Evolutionary conservation across 2,888 invertebrate species (phyloP).

Genomic region (Hyles lineata): DNA sequence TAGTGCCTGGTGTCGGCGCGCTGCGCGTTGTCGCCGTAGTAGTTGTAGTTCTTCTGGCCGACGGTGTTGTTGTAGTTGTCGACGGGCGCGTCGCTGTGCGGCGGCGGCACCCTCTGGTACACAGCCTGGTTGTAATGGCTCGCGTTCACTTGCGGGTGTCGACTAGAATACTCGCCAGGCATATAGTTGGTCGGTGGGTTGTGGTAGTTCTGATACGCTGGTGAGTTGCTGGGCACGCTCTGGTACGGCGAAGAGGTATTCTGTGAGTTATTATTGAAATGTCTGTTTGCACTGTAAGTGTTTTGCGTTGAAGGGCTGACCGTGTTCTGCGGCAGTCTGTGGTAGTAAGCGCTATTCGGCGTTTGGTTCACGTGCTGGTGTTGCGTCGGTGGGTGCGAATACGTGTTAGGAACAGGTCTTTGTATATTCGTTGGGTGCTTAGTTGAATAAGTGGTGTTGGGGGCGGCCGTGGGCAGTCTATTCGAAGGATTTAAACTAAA

Average conservation of each 20-base stretch:
- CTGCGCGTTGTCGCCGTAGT: constrained; percentile 65
- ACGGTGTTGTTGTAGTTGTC: constrained; percentile 72
- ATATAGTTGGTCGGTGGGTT: constrained; percentile 81
- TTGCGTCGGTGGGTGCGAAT: constrained; percentile 71
- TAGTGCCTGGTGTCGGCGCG: constrained; percentile 65
- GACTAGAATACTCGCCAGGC: constrained; percentile 81
- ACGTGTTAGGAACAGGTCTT: constrained; percentile 70
- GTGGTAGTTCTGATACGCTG: constrained; percentile 78
- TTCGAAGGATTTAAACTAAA: constrained; percentile 75
- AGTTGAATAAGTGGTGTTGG: constrained; percentile 61
- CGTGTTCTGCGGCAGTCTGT: constrained; percentile 69
- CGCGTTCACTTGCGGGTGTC: constrained; percentile 71
- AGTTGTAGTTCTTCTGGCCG: constrained; percentile 73
- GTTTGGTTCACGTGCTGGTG: constrained; percentile 66
- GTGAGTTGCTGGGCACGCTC: constrained; percentile 77
- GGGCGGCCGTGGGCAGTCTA: constrained; percentile 72
- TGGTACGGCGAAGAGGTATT: constrained; percentile 73
- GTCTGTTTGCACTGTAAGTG: constrained; percentile 62
- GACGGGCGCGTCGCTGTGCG: constrained; percentile 76
- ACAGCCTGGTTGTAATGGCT: constrained; percentile 75
- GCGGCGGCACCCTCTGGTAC: constrained; percentile 86
- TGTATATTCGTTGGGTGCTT: constrained; percentile 66
- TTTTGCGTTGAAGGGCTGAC: constrained; percentile 51
- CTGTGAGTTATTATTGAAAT: constrained; percentile 54
- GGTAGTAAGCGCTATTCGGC: constrained; percentile 74